A percentile compares a stretch with the other conserved stretches of the same genome.
Evolutionary conservation across 2,797 vertebrate genomes (phyloP).

Genomic region (Limnodromus scolopaceus): DNA sequence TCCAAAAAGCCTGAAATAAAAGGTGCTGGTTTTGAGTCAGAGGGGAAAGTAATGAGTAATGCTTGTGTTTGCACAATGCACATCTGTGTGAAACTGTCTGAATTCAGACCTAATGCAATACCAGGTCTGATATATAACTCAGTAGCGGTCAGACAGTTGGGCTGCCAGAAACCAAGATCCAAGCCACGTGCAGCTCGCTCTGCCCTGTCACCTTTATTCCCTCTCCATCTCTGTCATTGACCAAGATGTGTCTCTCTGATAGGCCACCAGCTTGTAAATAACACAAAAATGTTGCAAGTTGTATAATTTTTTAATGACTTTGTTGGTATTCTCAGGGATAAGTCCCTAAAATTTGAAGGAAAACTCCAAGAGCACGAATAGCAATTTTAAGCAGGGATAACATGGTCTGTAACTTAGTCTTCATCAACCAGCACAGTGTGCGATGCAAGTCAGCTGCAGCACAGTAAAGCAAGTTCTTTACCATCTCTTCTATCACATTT

Average conservation of each 20-base stretch:
- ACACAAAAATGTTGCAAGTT: not conserved
- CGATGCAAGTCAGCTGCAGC: not conserved
- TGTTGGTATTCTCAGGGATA: not conserved
- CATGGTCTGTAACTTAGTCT: not conserved
- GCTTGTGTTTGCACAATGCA: not conserved
- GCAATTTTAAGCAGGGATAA: not conserved
- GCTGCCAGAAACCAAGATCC: not conserved
- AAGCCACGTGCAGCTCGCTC: not conserved
- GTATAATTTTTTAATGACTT: not conserved
- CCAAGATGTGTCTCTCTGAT: not conserved
- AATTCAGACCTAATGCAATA: not conserved
- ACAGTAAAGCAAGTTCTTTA: not conserved
- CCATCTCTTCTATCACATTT: conserved; percentile 26
- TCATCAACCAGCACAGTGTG: not conserved
- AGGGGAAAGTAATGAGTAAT: not conserved
- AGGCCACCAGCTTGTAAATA: not conserved
- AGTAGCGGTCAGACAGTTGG: not conserved
- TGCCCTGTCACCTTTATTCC: not conserved
- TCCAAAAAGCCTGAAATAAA: not conserved
- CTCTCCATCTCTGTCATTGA: not conserved
- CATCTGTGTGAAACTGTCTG: not conserved
- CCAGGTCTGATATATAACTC: not conserved
- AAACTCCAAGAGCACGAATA: not conserved
- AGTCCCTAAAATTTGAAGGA: not conserved
- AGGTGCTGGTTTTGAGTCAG: not conserved